A percentile compares a stretch with the other conserved stretches of the same genome.
Evolutionary conservation across 1,140 invertebrate species (phyloP).

Genomic region (Frieseomelitta varia): DNA sequence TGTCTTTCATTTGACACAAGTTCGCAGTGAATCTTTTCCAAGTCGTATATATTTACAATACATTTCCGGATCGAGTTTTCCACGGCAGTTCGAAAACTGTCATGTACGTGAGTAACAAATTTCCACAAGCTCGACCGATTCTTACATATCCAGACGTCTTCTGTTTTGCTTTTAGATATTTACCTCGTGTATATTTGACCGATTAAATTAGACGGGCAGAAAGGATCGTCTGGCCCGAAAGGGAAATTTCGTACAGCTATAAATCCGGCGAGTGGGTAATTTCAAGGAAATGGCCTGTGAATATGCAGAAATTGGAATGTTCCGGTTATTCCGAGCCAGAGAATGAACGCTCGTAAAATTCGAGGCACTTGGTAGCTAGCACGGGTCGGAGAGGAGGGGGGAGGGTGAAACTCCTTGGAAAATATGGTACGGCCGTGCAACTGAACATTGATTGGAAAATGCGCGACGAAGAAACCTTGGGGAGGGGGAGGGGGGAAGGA

Average conservation of each 20-base stretch:
- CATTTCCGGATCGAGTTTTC: no score
- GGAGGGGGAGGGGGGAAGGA: no score
- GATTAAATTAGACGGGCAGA: background rate
- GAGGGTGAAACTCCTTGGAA: background rate
- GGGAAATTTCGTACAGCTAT: background rate
- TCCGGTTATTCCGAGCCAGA: background rate
- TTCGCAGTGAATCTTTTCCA: no score
- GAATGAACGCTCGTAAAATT: background rate
- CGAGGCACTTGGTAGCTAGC: background rate
- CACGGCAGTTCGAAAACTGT: no score
- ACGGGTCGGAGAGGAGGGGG: no score
- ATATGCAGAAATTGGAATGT: constrained; percentile 4
- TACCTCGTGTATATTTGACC: background rate
- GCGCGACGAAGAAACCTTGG: background rate
- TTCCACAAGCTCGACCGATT: background rate
- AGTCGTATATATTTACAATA: no score
- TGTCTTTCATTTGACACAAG: no score
- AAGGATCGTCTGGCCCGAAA: background rate
- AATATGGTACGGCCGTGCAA: background rate
- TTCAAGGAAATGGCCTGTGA: constrained; percentile 2
- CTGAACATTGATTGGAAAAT: background rate
- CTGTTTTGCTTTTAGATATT: background rate
- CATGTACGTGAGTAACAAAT: background rate
- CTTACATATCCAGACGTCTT: background rate
- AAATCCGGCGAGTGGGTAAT: background rate